Percentiles rank a stretch among this genome's conserved stretches.
These are phyloP conservation scores for Callorhinus ursinus DNA, from an alignment of 2,113 vertebrate genomes.

Conservation along the genomic window DNA sequence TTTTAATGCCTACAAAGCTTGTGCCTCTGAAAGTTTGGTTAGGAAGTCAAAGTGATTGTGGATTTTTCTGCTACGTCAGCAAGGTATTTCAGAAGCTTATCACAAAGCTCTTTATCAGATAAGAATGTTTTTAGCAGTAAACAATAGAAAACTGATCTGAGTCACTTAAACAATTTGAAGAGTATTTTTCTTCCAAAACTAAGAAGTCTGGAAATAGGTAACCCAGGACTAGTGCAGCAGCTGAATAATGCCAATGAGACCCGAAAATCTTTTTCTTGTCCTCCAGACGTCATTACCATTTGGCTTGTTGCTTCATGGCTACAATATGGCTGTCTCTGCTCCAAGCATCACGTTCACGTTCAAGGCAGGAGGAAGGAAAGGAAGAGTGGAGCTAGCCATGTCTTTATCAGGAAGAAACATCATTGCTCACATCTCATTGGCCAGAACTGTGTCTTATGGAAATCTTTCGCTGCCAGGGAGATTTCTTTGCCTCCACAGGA, in stretches of 20 bases:
- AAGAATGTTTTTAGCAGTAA: constrained; percentile 54
- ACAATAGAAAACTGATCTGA: constrained; percentile 52
- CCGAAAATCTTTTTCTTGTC: neutral
- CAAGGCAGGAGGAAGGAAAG: neutral
- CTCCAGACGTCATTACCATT: neutral
- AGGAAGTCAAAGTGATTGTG: constrained; percentile 20
- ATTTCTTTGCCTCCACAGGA: neutral
- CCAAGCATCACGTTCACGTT: neutral
- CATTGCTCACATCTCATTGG: neutral
- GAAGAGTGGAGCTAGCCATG: neutral
- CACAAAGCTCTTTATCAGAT: constrained; percentile 51
- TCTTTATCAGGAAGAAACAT: neutral
- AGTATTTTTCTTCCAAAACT: constrained; percentile 30
- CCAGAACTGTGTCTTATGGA: neutral
- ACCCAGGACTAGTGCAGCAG: neutral
- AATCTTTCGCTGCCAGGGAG: neutral
- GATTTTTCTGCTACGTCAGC: constrained; percentile 41
- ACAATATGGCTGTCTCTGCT: neutral
- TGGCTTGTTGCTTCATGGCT: neutral
- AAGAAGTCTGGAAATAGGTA: neutral
- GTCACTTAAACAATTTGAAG: constrained; percentile 48
- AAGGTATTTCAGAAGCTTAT: constrained; percentile 61
- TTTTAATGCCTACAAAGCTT: neutral
- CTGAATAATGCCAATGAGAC: neutral
- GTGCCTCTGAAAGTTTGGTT: constrained; percentile 21